phyloP scores from a whole-genome alignment of 2,888 invertebrate genomes.

The Pollenia labialis region DNA sequence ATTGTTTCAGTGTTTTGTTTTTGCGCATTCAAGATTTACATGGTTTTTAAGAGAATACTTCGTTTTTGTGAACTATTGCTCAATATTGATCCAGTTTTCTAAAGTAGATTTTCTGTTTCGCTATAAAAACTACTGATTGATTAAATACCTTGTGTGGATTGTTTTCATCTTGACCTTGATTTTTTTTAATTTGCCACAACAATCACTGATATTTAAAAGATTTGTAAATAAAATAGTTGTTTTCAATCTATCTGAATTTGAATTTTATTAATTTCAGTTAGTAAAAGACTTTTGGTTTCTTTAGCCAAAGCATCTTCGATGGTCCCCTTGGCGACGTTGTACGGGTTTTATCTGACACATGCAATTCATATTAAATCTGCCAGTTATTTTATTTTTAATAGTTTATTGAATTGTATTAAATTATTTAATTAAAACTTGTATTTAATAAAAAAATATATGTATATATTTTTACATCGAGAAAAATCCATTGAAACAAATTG shows the following conservation, averaged over 20 bases:
- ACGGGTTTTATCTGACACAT: slow-evolving; percentile 12
- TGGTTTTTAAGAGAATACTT: too few species aligned
- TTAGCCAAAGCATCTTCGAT: not conserved
- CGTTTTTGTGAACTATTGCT: too few species aligned
- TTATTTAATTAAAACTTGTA: slow-evolving; percentile 53
- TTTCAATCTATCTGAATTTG: not conserved
- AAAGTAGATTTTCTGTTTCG: too few species aligned
- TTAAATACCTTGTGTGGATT: too few species aligned
- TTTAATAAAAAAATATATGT: not conserved
- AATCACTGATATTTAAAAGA: too few species aligned
- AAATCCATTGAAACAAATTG: not conserved
- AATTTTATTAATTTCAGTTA: slow-evolving; percentile 24
- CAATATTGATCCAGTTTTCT: too few species aligned
- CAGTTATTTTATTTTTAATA: not conserved
- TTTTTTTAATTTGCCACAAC: too few species aligned
- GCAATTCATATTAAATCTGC: not conserved
- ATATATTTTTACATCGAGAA: not conserved
- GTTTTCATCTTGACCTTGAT: too few species aligned
- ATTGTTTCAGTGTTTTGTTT: too few species aligned
- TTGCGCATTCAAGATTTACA: too few species aligned
- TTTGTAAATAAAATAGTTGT: slow-evolving; percentile 19
- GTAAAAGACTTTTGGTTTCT: slow-evolving; percentile 17
- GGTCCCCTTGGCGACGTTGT: slow-evolving; percentile 14
- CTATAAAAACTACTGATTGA: too few species aligned
- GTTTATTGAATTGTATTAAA: slow-evolving; percentile 18